phyloP scores from a whole-genome alignment of 2,888 invertebrate genomes.

The Tetragnatha montana region DNA sequence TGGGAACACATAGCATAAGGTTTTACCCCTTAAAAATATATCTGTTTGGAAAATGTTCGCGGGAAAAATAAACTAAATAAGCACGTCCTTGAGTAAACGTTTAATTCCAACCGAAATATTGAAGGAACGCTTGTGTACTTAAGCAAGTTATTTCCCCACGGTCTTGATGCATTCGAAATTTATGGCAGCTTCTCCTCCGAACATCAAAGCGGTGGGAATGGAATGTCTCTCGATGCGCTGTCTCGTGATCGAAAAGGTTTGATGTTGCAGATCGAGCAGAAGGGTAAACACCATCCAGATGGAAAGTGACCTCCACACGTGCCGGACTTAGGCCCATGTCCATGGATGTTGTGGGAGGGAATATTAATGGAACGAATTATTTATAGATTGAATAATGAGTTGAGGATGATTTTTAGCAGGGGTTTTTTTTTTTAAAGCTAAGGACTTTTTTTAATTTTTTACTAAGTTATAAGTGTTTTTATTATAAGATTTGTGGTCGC shows the following conservation, averaged over 20 bases:
- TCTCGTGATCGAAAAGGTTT: neutral
- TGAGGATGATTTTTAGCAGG: neutral
- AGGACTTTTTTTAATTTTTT: no score
- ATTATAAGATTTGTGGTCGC: no score
- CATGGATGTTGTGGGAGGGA: neutral
- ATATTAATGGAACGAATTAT: neutral
- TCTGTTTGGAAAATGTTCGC: no score
- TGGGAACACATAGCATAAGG: no score
- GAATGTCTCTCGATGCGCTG: slow-evolving; percentile 7
- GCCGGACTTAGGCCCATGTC: neutral
- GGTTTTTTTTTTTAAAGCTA: neutral
- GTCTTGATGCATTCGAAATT: neutral
- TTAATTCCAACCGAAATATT: no score
- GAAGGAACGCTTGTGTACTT: no score
- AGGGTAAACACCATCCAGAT: slow-evolving; percentile 2
- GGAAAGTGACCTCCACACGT: slow-evolving; percentile 27
- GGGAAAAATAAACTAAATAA: no score
- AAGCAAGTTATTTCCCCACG: neutral
- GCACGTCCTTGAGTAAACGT: no score
- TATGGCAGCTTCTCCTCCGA: neutral
- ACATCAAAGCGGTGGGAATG: slow-evolving; percentile 4
- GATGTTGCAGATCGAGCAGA: neutral
- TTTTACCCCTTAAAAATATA: no score
- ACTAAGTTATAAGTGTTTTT: no score
- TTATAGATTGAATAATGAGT: neutral